phyloP scores from a whole-genome alignment of 2,888 invertebrate genomes.

The Brachylomia viminalis region DNA sequence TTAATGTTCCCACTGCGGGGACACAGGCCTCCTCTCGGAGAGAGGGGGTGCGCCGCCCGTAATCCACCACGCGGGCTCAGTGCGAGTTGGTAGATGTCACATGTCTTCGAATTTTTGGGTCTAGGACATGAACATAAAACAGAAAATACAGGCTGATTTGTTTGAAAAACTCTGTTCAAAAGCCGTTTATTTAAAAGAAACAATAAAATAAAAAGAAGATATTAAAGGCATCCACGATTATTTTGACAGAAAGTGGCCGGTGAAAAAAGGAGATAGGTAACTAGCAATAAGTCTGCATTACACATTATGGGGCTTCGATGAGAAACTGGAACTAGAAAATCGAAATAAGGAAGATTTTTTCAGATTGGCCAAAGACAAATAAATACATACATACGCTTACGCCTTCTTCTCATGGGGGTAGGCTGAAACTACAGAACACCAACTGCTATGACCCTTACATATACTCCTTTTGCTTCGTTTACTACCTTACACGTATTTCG shows the following conservation, averaged over 20 bases:
- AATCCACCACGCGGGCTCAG: too few species aligned
- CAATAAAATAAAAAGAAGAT: background rate
- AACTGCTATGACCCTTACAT: too few species aligned
- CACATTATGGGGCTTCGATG: background rate
- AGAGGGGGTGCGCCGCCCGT: too few species aligned
- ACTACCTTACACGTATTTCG: background rate
- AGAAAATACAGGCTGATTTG: conserved; percentile 3
- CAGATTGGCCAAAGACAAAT: background rate
- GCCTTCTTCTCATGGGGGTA: too few species aligned
- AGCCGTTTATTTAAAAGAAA: background rate
- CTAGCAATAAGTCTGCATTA: background rate
- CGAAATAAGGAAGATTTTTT: background rate
- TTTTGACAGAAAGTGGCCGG: conserved; percentile 8
- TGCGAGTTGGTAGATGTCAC: too few species aligned
- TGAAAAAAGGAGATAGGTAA: background rate
- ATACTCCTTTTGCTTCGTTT: too few species aligned
- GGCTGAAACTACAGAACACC: too few species aligned
- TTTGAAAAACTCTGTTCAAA: conserved; percentile 1
- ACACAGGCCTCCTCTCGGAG: too few species aligned
- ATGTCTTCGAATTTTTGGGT: too few species aligned
- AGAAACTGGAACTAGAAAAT: background rate
- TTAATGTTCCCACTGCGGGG: too few species aligned
- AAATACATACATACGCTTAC: too few species aligned
- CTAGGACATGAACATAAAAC: too few species aligned
- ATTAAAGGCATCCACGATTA: background rate